These are phyloP conservation scores for Enteromius radiatus DNA, from an alignment of 2,797 vertebrate species.

Conservation along the genomic window DNA sequence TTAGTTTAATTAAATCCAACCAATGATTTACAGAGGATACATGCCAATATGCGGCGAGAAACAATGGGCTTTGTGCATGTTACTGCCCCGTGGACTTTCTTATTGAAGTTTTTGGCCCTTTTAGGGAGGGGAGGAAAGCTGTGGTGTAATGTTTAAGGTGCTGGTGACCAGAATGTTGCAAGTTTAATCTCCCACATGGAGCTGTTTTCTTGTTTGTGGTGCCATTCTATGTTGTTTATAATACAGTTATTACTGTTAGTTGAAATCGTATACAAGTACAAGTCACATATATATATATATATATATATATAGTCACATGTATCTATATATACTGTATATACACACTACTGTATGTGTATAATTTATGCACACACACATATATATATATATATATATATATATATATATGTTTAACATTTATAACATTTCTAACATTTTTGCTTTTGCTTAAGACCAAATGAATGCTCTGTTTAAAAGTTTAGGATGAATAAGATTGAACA, in stretches of 20 bases:
- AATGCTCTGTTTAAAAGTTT: background rate
- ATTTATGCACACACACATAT: no score
- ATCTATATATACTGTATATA: no score
- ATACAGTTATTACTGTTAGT: background rate
- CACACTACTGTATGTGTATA: no score
- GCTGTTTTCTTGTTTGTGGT: background rate
- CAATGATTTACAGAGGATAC: conserved; percentile 65
- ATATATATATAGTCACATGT: no score
- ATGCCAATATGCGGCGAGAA: conserved; percentile 53
- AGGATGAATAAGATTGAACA: no score
- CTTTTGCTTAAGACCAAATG: background rate
- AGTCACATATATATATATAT: background rate
- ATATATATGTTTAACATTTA: no score
- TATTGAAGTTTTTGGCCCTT: conserved; percentile 34
- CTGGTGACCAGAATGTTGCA: background rate
- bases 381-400: background rate
- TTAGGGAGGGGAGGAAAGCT: background rate
- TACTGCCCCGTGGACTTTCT: conserved; percentile 46
- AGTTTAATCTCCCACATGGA: background rate
- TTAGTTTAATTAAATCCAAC: conserved; percentile 66
- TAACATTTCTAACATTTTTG: no score
- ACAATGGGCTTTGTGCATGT: conserved; percentile 56
- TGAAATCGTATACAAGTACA: background rate
- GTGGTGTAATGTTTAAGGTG: conserved; percentile 12
- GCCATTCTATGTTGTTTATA: background rate